Evolutionary conservation across 2,113 vertebrate genomes (phyloP), one percentile per base, ranked within the genome.

Genomic region (Myodes glareolus): DNA sequence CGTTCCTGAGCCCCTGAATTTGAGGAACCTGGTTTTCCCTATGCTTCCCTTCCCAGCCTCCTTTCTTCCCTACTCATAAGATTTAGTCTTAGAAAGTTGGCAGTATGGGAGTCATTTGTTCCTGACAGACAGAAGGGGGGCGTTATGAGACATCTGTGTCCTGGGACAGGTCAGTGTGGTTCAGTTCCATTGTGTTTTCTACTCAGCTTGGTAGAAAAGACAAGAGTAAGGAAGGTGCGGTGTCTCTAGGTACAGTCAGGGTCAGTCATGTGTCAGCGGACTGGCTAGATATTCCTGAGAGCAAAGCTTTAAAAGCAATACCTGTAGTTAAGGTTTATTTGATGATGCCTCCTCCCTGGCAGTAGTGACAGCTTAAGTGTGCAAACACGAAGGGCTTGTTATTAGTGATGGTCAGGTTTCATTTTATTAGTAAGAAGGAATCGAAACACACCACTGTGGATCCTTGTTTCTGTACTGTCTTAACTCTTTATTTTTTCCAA

Each of bases 311-410:
- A 82, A 94, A 16, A 80, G 27, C 23, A 61, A 63, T 65, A 14
- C 68, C 29, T 96, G 0, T 89, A 94, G 86, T 93, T 97, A 36
- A 85, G 33, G 12, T 88, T 90, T 95, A 50, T 93, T 61, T 72
- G 50, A 76, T 47, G 31, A 23, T 6, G 76, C 39, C 21, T 68
- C 50, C 36, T 80, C 63, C 47, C 50, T 85, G 80, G 36, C 63
- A 63, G 23, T 39, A 77, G 45, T 72, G 70, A 39, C 68, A 87
- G 5, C 45, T 96, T 55, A 89, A n/a, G 27, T 84, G 7, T 92
- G 39, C 11, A 89, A 52, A 76, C 76, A 76, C 27, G 88, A 90
- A 92, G 55, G 90, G 47, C 25, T 72, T 50, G 23, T 92, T 23
- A 90, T 92, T 97, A 68, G 45, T 7, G 16, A 84, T 12, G 58